Conservation (phyloP, 2,113 vertebrate genomes). For the Erythrocercus mccallii region DNA sequence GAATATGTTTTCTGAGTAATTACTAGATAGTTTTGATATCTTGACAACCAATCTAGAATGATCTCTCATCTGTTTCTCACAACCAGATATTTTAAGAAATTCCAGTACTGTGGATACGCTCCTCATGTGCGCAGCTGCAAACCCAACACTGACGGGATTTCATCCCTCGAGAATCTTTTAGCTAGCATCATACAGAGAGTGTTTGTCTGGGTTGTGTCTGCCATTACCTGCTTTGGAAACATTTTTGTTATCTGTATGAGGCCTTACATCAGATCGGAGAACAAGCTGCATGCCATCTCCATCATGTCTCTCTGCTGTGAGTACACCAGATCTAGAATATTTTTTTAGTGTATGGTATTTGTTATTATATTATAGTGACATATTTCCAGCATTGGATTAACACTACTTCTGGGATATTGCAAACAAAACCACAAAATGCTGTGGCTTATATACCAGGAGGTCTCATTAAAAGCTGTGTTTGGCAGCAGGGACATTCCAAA, state of each 20-base stretch:
- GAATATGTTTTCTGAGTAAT: not conserved
- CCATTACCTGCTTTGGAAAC: constrained; percentile 94
- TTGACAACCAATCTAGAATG: not conserved
- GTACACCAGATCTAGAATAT: constrained; percentile 50
- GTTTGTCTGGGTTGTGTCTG: constrained; percentile 97
- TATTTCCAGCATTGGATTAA: not conserved
- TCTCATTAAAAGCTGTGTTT: not conserved
- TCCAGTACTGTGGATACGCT: constrained; percentile 95
- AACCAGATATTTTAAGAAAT: constrained; percentile 94
- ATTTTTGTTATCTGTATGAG: constrained; percentile 96
- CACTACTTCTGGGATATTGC: not conserved
- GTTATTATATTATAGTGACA: not conserved
- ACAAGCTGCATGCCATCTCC: constrained; percentile 92
- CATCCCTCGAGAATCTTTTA: constrained; percentile 92
- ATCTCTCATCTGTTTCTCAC: not conserved
- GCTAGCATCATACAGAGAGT: constrained; percentile 93
- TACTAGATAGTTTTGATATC: not conserved
- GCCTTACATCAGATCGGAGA: constrained; percentile 92
- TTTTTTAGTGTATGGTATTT: rapidly evolving
- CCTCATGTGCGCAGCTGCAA: constrained; percentile 96
- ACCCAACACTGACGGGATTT: constrained; percentile 95
- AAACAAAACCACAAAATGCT: not conserved
- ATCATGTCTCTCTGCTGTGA: constrained; percentile 98
- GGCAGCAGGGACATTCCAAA: not conserved
- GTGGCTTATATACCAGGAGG: not conserved